These are phyloP conservation scores for Myripristis murdjan DNA, from an alignment of 2,797 vertebrate species.

Conservation along the genomic window DNA sequence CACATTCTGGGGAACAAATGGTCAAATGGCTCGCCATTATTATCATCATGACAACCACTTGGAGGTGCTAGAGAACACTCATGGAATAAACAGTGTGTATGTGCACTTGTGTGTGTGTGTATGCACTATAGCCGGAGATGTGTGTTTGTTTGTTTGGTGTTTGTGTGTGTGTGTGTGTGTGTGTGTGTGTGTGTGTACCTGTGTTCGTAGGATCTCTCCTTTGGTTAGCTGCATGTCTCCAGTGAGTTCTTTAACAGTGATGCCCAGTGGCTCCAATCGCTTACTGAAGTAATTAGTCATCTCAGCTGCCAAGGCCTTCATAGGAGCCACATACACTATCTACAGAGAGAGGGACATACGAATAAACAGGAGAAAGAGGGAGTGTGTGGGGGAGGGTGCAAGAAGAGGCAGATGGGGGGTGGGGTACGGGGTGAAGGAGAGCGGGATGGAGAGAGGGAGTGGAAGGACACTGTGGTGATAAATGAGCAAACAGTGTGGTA, in stretches of 20 bases:
- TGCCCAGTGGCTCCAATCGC: slow-evolving; percentile 94
- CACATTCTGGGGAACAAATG: too few relatives aligned
- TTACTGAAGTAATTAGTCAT: slow-evolving; percentile 99
- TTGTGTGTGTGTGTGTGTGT: slow-evolving; percentile 12
- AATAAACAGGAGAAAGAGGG: slow-evolving; percentile 33
- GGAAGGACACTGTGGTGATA: slow-evolving; percentile 88
- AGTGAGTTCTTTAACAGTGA: slow-evolving; percentile 95
- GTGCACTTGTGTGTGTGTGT: background rate
- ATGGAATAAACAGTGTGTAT: background rate
- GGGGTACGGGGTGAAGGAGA: background rate
- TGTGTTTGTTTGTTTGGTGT: slow-evolving; percentile 19
- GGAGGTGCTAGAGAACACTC: slow-evolving; percentile 4
- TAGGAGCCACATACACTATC: slow-evolving; percentile 98
- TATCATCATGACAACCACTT: slow-evolving; percentile 7
- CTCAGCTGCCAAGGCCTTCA: slow-evolving; percentile 99
- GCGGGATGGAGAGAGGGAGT: slow-evolving; percentile 22
- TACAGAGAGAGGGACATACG: slow-evolving; percentile 68
- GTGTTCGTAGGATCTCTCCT: slow-evolving; percentile 91
- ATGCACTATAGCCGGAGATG: too few relatives aligned
- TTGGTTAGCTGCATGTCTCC: slow-evolving; percentile 99
- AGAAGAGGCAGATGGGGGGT: slow-evolving; percentile 14
- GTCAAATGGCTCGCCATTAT: too few relatives aligned
- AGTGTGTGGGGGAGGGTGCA: slow-evolving; percentile 5
- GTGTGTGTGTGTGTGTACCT: slow-evolving; percentile 58
- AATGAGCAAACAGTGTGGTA: slow-evolving; percentile 86